A percentile compares a stretch with the other conserved stretches of the same genome.
Conservation (phyloP, 2,797 vertebrate species). For the Austrolebias charrua region DNA sequence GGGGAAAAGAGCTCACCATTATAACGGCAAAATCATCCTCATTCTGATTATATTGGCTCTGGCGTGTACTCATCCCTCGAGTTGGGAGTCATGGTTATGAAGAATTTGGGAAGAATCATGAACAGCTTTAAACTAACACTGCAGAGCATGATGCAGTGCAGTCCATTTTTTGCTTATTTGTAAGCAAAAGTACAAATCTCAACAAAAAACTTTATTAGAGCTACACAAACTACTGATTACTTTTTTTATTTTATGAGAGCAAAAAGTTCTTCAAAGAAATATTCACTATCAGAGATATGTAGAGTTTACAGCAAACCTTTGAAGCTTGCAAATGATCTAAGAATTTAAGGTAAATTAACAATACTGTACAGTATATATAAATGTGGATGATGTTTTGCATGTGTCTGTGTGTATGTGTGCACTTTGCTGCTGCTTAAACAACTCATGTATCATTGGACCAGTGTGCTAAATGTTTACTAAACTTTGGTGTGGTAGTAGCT, state of each 20-base stretch:
- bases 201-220: constrained; percentile 16
- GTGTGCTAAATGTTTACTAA: no score
- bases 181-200: constrained; percentile 10
- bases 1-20: constrained; percentile 59
- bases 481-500: no score
- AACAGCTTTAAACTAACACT: constrained; percentile 33
- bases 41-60: constrained; percentile 63
- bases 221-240: neutral
- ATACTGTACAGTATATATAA: no score
- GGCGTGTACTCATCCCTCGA: constrained; percentile 57
- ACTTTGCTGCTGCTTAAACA: no score
- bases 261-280: constrained; percentile 30
- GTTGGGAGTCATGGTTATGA: constrained; percentile 61
- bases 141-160: constrained; percentile 11
- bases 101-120: constrained; percentile 39
- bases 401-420: no score
- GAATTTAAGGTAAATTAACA: no score
- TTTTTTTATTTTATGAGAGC: constrained; percentile 23
- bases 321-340: no score
- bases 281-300: constrained; percentile 15
- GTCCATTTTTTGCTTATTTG: constrained; percentile 1
- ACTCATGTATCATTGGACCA: no score
- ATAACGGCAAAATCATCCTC: constrained; percentile 66
- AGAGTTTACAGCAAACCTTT: neutral
- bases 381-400: no score